Conservation (phyloP, 2,113 vertebrate genomes). For the Copsychus sechellarum region DNA sequence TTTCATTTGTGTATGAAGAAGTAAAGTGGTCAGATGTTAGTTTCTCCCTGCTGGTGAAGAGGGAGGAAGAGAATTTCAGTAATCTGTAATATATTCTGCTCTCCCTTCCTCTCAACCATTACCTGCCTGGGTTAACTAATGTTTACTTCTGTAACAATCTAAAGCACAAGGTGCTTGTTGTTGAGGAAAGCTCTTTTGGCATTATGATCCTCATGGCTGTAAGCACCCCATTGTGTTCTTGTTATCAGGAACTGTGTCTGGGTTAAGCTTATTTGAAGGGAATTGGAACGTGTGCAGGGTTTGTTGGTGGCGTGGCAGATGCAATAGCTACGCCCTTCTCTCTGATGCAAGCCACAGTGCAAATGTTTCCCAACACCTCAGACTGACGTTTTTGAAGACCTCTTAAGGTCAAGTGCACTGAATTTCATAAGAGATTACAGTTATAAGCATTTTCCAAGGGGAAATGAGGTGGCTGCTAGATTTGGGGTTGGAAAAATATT, state of each 20-base stretch:
- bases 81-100: not conserved
- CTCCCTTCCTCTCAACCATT: not conserved
- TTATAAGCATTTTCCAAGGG: not conserved
- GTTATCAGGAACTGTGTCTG: not conserved
- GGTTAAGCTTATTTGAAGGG: not conserved
- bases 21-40: not conserved
- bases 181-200: not conserved
- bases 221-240: not conserved
- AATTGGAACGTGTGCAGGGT: not conserved
- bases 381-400: slow-evolving; percentile 4
- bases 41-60: not conserved
- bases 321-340: not conserved
- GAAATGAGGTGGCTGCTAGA: not conserved
- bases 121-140: not conserved
- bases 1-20: not conserved
- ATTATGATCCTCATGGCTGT: not conserved
- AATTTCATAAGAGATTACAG: slow-evolving; percentile 1
- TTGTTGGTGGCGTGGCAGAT: not conserved
- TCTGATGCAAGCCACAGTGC: slow-evolving; percentile 24
- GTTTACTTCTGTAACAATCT: not conserved
- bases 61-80: not conserved
- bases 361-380: slow-evolving; percentile 32
- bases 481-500: not conserved
- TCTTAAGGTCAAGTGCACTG: not conserved
- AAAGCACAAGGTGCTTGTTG: not conserved